Percentiles rank a stretch among this genome's conserved stretches.
These are phyloP conservation scores for Parapristionchus giblindavisi DNA, from an alignment of 2,888 invertebrate species.

Conservation along the genomic window DNA sequence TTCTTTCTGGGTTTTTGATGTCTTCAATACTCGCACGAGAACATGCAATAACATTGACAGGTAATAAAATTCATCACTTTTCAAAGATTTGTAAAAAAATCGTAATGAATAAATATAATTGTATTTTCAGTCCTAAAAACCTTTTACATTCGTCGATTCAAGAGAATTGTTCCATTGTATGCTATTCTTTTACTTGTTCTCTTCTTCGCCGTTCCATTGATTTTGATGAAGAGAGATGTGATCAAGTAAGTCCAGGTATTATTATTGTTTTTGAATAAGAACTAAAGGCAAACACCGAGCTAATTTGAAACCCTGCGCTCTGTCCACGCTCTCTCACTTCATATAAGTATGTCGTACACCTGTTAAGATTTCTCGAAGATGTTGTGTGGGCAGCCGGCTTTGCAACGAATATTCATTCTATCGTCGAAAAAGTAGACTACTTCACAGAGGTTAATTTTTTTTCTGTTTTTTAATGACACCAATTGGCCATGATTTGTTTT, in stretches of 20 bases:
- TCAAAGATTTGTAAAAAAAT: background rate
- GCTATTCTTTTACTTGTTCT: conserved; percentile 2
- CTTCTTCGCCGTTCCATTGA: conserved; percentile 2
- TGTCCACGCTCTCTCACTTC: background rate
- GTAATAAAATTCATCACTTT: background rate
- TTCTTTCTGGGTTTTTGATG: conserved; percentile 22
- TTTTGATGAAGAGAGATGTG: background rate
- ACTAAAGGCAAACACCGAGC: background rate
- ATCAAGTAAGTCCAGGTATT: background rate
- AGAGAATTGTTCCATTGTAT: conserved; percentile 17
- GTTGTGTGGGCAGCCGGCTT: conserved; percentile 20
- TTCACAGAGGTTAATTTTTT: conserved; percentile 32
- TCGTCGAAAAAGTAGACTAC: conserved; percentile 19
- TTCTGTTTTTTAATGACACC: too few species aligned
- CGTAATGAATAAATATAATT: too few species aligned
- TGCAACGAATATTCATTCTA: conserved; percentile 27
- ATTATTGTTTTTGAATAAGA: background rate
- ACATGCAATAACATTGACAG: background rate
- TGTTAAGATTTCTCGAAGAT: conserved; percentile 8
- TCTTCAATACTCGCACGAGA: conserved; percentile 13
- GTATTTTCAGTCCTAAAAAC: background rate
- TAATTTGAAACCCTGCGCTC: background rate
- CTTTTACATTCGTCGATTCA: conserved; percentile 27
- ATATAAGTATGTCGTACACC: too few species aligned
- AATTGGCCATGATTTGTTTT: too few species aligned